These are phyloP conservation scores for Gambelia wislizenii DNA, from an alignment of 2,797 vertebrate species.

Conservation along the genomic window DNA sequence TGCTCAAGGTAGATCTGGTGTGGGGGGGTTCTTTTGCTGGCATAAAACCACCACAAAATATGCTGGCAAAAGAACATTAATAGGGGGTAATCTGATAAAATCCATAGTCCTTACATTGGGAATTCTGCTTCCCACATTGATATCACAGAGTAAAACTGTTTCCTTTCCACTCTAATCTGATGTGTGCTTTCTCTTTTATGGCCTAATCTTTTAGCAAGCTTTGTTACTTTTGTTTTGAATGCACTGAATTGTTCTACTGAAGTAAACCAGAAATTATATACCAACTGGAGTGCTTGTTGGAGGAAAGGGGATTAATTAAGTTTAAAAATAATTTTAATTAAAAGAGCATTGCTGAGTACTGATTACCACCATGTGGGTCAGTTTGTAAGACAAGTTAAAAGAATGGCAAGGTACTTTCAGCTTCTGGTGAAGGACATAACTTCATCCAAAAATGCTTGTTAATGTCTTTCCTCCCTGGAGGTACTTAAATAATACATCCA, in stretches of 20 bases:
- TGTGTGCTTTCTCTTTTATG: neutral
- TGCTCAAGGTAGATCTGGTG: no score
- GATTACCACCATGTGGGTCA: neutral
- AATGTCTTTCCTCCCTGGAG: neutral
- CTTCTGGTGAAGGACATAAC: neutral
- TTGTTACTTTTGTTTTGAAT: neutral
- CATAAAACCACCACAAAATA: no score
- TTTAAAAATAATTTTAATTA: neutral
- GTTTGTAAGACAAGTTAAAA: neutral
- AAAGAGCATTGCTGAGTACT: neutral
- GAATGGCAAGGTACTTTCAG: neutral
- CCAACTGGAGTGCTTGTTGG: neutral
- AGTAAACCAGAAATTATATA: neutral
- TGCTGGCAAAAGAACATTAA: no score
- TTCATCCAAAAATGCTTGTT: neutral
- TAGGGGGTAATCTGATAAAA: no score
- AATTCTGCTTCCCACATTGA: neutral
- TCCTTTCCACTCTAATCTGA: neutral
- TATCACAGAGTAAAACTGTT: neutral
- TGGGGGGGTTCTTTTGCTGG: no score
- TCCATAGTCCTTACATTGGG: neutral
- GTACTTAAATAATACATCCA: neutral
- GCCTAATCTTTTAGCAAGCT: neutral
- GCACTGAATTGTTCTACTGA: neutral
- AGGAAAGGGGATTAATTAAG: neutral